These are phyloP conservation scores for Stegophylla sp. DNA, from an alignment of 2,888 invertebrate species.

Conservation along the genomic window DNA sequence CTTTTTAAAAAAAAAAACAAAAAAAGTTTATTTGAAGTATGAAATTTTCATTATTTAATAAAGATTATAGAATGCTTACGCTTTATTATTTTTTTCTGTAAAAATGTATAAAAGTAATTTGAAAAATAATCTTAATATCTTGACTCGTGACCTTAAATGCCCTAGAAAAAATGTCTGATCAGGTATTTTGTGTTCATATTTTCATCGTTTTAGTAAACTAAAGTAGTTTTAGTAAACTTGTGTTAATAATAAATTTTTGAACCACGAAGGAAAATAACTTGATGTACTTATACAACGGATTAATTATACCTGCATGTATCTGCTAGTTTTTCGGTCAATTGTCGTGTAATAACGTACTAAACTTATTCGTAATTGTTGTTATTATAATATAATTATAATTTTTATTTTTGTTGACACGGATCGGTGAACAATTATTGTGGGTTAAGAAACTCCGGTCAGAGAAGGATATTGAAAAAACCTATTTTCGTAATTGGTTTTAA, in stretches of 20 bases:
- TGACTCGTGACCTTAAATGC: background rate
- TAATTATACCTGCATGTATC: background rate
- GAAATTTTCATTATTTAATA: background rate
- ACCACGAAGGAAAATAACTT: background rate
- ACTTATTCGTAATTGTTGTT: background rate
- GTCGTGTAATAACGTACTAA: background rate
- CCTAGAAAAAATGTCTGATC: background rate
- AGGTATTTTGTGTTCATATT: background rate
- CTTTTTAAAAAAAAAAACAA: no score
- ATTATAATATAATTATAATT: constrained; percentile 8
- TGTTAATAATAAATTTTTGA: background rate
- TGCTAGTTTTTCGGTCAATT: background rate
- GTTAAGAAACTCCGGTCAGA: background rate
- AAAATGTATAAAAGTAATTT: background rate
- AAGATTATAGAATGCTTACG: background rate
- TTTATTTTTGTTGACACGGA: background rate
- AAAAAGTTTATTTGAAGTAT: no score
- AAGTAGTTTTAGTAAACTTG: background rate
- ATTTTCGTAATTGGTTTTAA: constrained; percentile 4
- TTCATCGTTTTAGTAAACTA: background rate
- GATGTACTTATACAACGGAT: background rate
- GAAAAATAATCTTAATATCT: background rate
- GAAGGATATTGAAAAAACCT: background rate
- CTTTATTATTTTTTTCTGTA: background rate
- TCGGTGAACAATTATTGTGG: background rate